Evolutionary conservation across 2,888 invertebrate species (phyloP).

Genomic region (Noctua janthe): DNA sequence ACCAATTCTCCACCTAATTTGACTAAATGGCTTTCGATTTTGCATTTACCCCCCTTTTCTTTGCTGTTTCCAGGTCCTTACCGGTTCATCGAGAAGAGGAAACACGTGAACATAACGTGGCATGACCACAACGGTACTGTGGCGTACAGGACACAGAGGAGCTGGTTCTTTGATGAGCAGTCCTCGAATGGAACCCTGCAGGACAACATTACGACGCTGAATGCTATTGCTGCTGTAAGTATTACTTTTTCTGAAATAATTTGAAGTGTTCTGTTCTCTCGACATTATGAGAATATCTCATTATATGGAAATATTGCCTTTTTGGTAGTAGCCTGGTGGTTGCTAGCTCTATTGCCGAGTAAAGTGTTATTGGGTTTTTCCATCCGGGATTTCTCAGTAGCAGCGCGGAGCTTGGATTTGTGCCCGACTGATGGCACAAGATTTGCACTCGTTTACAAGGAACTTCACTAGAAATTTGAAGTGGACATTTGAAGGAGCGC

Average conservation of each 20-base stretch:
- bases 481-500: no score
- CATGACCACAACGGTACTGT: constrained; percentile 93
- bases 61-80: constrained; percentile 89
- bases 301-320: not conserved
- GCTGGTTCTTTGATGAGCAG: constrained; percentile 92
- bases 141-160: constrained; percentile 92
- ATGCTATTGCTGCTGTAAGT: constrained; percentile 94
- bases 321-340: not conserved
- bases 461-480: not conserved
- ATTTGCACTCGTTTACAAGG: not conserved
- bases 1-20: not conserved
- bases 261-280: no score
- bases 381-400: not conserved
- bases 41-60: not conserved
- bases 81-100: constrained; percentile 92
- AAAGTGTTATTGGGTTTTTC: not conserved
- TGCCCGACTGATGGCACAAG: not conserved
- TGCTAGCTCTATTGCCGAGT: not conserved
- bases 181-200: constrained; percentile 92
- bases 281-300: not conserved
- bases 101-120: constrained; percentile 94
- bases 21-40: not conserved
- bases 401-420: not conserved
- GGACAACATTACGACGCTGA: constrained; percentile 93
- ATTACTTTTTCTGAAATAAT: not conserved